Conservation (phyloP, 1,140 invertebrate genomes). For the Platyscapa corneri region DNA sequence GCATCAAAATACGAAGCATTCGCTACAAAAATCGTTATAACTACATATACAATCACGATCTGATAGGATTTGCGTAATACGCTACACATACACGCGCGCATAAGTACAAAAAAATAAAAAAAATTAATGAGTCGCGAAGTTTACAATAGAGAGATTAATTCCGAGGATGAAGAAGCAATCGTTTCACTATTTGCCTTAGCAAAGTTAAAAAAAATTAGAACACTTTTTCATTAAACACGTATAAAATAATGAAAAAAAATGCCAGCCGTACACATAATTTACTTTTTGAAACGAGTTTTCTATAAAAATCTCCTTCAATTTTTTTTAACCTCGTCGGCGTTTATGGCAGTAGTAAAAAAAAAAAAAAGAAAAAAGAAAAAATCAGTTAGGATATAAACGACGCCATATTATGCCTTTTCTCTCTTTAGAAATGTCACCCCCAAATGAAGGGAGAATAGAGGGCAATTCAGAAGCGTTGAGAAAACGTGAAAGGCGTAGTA, state of each 20-base stretch:
- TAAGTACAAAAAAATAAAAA: too few relatives aligned
- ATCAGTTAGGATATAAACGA: conserved; percentile 33
- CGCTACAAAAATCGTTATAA: not conserved
- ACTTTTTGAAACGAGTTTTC: not conserved
- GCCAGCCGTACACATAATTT: not conserved
- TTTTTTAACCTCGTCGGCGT: not conserved
- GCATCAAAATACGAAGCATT: not conserved
- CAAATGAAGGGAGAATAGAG: conserved; percentile 31
- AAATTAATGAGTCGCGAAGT: too few relatives aligned
- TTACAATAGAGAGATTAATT: too few relatives aligned
- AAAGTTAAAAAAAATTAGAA: not conserved
- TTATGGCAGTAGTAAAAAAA: conserved; percentile 20
- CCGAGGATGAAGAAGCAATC: too few relatives aligned
- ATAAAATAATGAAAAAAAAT: not conserved
- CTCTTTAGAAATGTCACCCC: conserved; percentile 43
- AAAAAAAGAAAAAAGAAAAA: not conserved
- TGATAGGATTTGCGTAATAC: not conserved
- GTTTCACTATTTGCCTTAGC: too few relatives aligned
- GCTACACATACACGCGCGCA: too few relatives aligned
- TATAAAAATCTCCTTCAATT: conserved; percentile 5
- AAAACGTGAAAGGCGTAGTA: conserved; percentile 40
- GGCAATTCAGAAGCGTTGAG: conserved; percentile 27
- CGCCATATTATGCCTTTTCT: conserved; percentile 26
- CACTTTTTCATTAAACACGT: not conserved
- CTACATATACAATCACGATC: not conserved